Percentiles rank a stretch among this genome's conserved stretches.
Evolutionary conservation across 2,797 vertebrate species (phyloP).

Genomic region (Enteromius viviparus): DNA sequence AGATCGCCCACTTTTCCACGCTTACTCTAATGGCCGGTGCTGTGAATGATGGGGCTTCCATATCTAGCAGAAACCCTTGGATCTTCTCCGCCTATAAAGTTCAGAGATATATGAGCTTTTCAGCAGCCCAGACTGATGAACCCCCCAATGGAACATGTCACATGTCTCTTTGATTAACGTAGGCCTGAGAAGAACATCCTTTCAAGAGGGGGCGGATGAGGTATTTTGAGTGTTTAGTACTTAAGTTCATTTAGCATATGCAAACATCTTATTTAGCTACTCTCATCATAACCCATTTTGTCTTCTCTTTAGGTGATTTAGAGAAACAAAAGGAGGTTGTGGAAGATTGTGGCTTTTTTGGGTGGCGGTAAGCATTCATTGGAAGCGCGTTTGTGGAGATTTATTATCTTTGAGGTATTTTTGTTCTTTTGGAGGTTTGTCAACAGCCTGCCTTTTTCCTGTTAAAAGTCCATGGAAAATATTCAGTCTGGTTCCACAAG

Average conservation of each 20-base stretch:
- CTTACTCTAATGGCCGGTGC: conserved; percentile 44
- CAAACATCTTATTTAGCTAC: conserved; percentile 26
- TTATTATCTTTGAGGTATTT: conserved; percentile 59
- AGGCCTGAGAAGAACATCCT: conserved; percentile 38
- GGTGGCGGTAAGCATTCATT: conserved; percentile 39
- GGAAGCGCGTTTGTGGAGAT: conserved; percentile 54
- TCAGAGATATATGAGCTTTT: conserved; percentile 32
- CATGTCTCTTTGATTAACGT: conserved; percentile 49
- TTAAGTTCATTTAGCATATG: conserved; percentile 46
- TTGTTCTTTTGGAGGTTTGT: conserved; percentile 60
- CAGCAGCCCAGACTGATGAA: conserved; percentile 46
- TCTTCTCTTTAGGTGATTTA: conserved; percentile 31
- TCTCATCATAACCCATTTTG: conserved; percentile 4
- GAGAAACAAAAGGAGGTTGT: conserved; percentile 24
- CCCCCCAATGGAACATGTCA: conserved; percentile 37
- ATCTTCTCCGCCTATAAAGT: conserved; percentile 6
- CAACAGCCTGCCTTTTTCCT: conserved; percentile 57
- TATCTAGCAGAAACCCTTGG: conserved; percentile 26
- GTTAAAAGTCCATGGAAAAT: conserved; percentile 56
- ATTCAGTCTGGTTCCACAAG: conserved; percentile 51
- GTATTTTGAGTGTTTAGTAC: conserved; percentile 42
- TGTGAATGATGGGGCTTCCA: conserved; percentile 50
- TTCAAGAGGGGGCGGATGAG: conserved; percentile 24
- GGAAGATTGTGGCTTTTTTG: conserved; percentile 47
- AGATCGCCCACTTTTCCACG: conserved; percentile 40